Conservation (phyloP, 1,140 invertebrate genomes). For the Micrasema longulum region DNA sequence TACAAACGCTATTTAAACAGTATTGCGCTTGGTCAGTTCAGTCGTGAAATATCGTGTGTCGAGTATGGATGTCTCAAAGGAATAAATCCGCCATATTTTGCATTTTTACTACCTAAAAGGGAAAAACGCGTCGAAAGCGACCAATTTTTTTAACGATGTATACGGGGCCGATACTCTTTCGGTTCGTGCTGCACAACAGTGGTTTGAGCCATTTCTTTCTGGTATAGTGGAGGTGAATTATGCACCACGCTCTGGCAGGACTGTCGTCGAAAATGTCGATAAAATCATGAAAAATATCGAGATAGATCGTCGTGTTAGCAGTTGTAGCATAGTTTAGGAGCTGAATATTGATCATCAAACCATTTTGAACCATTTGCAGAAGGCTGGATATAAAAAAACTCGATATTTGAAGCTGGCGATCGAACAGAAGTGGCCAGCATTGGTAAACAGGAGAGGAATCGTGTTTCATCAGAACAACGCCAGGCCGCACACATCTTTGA, state of each 20-base stretch:
- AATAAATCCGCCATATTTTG: too few relatives aligned
- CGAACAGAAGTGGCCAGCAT: conserved; percentile 17
- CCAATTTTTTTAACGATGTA: conserved; percentile 9
- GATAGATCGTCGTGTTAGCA: too few relatives aligned
- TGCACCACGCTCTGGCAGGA: conserved; percentile 12
- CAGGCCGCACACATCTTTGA: conserved; percentile 24
- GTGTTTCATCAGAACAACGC: conserved; percentile 20
- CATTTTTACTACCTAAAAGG: conserved; percentile 17
- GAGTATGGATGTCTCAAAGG: too few relatives aligned
- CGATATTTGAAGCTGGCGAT: conserved; percentile 16
- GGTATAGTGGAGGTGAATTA: conserved; percentile 18
- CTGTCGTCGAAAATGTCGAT: conserved; percentile 16
- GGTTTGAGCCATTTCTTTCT: conserved; percentile 15
- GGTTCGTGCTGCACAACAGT: conserved; percentile 22
- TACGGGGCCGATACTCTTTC: conserved; percentile 20
- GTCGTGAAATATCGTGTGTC: too few relatives aligned
- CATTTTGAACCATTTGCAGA: too few relatives aligned
- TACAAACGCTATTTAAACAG: too few relatives aligned
- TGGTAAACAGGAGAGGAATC: conserved; percentile 15
- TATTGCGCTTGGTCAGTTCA: too few relatives aligned
- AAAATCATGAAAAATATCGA: conserved; percentile 20
- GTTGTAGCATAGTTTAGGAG: too few relatives aligned
- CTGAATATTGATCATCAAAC: too few relatives aligned
- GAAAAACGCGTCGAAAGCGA: conserved; percentile 23
- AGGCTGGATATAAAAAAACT: too few relatives aligned